These are phyloP conservation scores for Rattus rattus DNA, from an alignment of 2,113 vertebrate genomes.

Conservation along the genomic window DNA sequence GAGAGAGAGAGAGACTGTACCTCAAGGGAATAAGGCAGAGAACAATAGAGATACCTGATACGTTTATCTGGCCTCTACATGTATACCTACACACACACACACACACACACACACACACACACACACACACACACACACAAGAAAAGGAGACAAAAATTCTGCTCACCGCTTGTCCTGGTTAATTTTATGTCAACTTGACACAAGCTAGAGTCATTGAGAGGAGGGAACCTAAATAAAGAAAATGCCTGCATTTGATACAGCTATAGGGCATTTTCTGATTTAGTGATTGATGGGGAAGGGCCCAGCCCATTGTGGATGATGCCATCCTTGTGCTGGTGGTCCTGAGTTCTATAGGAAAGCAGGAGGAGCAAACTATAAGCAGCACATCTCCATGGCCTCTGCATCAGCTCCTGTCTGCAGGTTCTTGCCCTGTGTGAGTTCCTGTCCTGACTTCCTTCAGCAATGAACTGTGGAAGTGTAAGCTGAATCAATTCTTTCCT, in stretches of 20 bases:
- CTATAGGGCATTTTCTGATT: background rate
- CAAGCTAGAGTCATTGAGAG: background rate
- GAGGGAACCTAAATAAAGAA: background rate
- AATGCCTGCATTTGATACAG: background rate
- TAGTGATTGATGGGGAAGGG: background rate
- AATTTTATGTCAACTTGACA: background rate
- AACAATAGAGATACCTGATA: background rate
- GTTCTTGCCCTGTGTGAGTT: background rate
- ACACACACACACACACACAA: background rate
- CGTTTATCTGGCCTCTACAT: background rate
- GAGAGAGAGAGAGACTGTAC: background rate
- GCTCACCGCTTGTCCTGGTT: background rate
- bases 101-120: background rate
- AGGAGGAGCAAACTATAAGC: background rate
- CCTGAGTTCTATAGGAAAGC: background rate
- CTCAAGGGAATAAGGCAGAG: background rate
- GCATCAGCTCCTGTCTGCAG: background rate
- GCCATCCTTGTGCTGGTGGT: background rate
- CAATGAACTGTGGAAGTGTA: background rate
- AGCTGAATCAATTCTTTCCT: background rate
- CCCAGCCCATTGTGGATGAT: background rate
- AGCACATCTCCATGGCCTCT: background rate
- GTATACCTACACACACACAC: background rate
- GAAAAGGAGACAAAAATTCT: background rate
- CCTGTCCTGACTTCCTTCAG: background rate